Conservation (phyloP, 2,888 invertebrate genomes). For the Malthinus flaveolus region DNA sequence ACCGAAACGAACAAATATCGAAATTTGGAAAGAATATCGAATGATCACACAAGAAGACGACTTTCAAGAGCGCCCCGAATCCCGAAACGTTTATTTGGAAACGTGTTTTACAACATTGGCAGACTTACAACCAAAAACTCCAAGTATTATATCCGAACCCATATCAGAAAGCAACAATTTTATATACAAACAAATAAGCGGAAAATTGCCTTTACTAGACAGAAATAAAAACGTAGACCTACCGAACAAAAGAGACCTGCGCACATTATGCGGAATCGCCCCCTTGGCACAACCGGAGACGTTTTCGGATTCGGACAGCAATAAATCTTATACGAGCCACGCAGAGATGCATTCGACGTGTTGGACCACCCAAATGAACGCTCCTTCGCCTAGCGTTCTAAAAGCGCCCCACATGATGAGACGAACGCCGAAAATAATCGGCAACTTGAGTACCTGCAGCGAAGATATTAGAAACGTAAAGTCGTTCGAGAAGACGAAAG, state of each 20-base stretch:
- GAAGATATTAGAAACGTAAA: slow-evolving; percentile 64
- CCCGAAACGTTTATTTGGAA: slow-evolving; percentile 62
- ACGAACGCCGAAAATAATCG: slow-evolving; percentile 67
- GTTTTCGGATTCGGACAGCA: slow-evolving; percentile 78
- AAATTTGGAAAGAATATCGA: slow-evolving; percentile 26
- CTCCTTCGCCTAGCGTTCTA: slow-evolving; percentile 33
- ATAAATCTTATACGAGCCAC: slow-evolving; percentile 68
- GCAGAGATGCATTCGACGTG: slow-evolving; percentile 38
- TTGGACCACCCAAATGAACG: background rate
- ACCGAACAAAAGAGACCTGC: background rate
- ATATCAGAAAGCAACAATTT: slow-evolving; percentile 4
- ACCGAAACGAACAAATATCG: slow-evolving; percentile 62
- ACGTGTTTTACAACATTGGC: slow-evolving; percentile 74
- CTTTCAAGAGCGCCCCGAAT: slow-evolving; percentile 26
- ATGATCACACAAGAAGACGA: slow-evolving; percentile 22
- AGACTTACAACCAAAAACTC: slow-evolving; percentile 47
- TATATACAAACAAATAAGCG: slow-evolving; percentile 28
- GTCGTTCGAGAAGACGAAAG: slow-evolving; percentile 57
- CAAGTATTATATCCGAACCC: slow-evolving; percentile 21
- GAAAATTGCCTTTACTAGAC: slow-evolving; percentile 29
- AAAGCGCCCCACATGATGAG: slow-evolving; percentile 64
- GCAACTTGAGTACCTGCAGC: slow-evolving; percentile 67
- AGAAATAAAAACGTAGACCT: slow-evolving; percentile 14
- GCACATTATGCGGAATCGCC: slow-evolving; percentile 52
- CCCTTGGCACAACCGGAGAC: slow-evolving; percentile 84